A percentile compares a stretch with the other conserved stretches of the same genome.
phyloP scores from a whole-genome alignment of 1,140 invertebrate species.

The Carposina sasakii region DNA sequence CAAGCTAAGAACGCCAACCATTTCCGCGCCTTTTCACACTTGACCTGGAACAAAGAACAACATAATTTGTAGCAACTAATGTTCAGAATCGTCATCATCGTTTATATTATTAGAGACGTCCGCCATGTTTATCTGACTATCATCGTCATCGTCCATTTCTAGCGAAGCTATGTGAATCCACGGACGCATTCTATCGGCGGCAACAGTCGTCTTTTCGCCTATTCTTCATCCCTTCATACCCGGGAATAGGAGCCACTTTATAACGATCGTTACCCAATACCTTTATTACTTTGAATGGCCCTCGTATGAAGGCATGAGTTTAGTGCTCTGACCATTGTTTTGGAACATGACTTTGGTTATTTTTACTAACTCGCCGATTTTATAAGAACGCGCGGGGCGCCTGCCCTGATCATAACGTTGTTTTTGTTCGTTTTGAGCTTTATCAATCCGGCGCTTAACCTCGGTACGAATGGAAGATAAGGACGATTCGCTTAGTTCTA shows the following conservation, averaged over 20 bases:
- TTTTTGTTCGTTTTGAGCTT: conserved; percentile 4
- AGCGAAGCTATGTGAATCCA: conserved; percentile 12
- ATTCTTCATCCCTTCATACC: conserved; percentile 13
- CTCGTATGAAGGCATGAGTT: conserved; percentile 4
- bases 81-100: too few relatives aligned
- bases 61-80: too few relatives aligned
- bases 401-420: not conserved
- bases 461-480: conserved; percentile 4
- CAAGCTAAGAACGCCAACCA: too few relatives aligned
- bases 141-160: too few relatives aligned
- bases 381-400: not conserved
- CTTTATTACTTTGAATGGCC: conserved; percentile 4
- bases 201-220: not conserved
- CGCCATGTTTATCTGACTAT: too few relatives aligned
- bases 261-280: conserved; percentile 11
- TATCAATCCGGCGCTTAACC: conserved; percentile 13
- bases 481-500: too few relatives aligned
- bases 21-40: too few relatives aligned
- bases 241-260: conserved; percentile 9
- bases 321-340: conserved; percentile 7
- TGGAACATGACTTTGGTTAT: not conserved
- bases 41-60: too few relatives aligned
- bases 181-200: conserved; percentile 8
- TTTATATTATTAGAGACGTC: too few relatives aligned
- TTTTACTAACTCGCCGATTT: conserved; percentile 8